Conservation (phyloP, 2,113 vertebrate genomes). For the Catagonus wagneri region DNA sequence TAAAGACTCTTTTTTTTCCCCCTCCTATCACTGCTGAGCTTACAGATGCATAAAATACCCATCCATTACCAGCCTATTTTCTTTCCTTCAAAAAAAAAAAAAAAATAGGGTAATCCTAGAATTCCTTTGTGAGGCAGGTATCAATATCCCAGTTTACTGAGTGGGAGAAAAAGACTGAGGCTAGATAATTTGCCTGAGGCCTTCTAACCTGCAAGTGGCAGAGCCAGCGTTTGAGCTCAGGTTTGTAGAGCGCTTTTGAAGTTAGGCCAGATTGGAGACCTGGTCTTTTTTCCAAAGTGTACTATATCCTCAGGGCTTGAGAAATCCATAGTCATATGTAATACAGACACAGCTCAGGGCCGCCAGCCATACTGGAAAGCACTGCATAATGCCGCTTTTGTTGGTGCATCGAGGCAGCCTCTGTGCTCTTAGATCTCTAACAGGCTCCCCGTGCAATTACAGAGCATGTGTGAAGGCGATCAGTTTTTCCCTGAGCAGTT, state of each 20-base stretch:
- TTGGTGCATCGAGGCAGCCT: background rate
- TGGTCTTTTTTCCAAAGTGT: background rate
- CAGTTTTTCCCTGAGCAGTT: background rate
- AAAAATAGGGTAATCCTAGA: background rate
- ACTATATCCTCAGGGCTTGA: background rate
- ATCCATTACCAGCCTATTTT: background rate
- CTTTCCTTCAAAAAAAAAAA: background rate
- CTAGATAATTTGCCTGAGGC: background rate
- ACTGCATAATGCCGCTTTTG: background rate
- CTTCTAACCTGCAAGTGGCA: background rate
- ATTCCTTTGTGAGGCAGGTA: background rate
- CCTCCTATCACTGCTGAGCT: background rate
- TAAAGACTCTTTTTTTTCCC: background rate
- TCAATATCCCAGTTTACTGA: background rate
- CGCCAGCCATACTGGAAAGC: background rate
- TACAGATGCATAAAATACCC: background rate
- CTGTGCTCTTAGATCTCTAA: background rate
- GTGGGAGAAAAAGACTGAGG: background rate
- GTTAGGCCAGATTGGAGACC: background rate
- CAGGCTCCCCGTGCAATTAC: background rate
- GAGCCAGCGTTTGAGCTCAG: background rate
- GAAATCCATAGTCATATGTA: too few relatives aligned
- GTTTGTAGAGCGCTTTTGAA: background rate
- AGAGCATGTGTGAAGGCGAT: background rate
- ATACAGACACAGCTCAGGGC: too few relatives aligned